Conservation (phyloP, 2,797 vertebrate species). For the Hipposideros larvatus region DNA sequence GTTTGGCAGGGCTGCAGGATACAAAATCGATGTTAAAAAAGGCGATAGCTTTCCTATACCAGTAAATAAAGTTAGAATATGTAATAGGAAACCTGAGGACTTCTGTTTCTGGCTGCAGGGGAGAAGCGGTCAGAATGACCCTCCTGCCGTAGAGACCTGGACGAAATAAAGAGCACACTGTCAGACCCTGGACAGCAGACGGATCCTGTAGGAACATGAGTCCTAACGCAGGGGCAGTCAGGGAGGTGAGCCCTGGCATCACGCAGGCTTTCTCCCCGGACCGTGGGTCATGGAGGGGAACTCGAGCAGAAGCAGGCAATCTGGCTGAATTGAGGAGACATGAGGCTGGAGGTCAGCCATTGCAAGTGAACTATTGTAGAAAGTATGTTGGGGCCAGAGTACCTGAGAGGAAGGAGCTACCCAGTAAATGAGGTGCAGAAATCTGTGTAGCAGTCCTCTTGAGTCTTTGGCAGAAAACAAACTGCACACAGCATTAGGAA, state of each 20-base stretch:
- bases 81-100: neutral
- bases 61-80: neutral
- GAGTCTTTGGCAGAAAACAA: neutral
- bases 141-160: neutral
- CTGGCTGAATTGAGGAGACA: too few relatives aligned
- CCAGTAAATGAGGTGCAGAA: neutral
- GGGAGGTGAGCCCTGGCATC: rapidly evolving
- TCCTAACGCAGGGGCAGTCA: neutral
- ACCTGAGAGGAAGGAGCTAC: neutral
- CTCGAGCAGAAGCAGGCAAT: too few relatives aligned
- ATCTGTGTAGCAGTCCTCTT: too few relatives aligned
- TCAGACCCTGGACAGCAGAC: neutral
- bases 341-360: neutral
- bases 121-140: neutral
- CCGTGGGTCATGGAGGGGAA: neutral
- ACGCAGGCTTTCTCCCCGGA: too few relatives aligned
- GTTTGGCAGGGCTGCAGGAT: neutral
- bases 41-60: too few relatives aligned
- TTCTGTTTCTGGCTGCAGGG: neutral
- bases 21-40: neutral
- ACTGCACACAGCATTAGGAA: rapidly evolving
- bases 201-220: rapidly evolving
- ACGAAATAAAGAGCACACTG: neutral
- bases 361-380: too few relatives aligned
- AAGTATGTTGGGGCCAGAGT: too few relatives aligned